These are phyloP conservation scores for Rugalucina vietnamica DNA, from an alignment of 2,888 invertebrate species.

Conservation along the genomic window DNA sequence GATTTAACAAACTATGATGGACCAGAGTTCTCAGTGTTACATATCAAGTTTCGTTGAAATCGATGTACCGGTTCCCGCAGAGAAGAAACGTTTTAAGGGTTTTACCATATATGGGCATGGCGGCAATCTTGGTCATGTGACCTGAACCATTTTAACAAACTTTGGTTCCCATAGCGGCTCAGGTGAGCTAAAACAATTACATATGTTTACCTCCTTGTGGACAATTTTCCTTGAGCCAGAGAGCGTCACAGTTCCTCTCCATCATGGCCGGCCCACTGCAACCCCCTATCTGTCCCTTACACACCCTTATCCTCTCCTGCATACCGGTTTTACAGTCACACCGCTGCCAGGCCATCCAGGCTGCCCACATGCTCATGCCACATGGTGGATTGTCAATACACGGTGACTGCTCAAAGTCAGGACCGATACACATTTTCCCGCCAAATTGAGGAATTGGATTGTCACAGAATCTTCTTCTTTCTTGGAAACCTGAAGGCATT, in stretches of 20 bases:
- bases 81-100: no score
- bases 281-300: not conserved
- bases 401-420: slow-evolving; percentile 6
- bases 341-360: not conserved
- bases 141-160: no score
- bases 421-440: slow-evolving; percentile 41
- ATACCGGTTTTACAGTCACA: not conserved
- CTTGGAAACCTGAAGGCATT: slow-evolving; percentile 39
- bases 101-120: no score
- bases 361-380: not conserved
- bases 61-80: no score
- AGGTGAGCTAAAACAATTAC: no score
- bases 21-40: no score
- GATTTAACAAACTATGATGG: no score
- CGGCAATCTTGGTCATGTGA: no score
- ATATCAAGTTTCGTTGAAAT: no score
- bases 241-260: not conserved
- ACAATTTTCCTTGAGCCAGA: not conserved
- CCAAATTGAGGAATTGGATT: slow-evolving; percentile 47
- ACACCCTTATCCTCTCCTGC: not conserved
- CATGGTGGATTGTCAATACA: slow-evolving; percentile 47
- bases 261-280: not conserved
- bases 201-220: not conserved
- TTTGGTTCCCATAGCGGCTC: no score
- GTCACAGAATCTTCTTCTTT: slow-evolving; percentile 45